A percentile compares a stretch with the other conserved stretches of the same genome.
These are phyloP conservation scores for Apostichopus californicus DNA, from an alignment of 35 echinoderm and acorn worm genomes.

Conservation along the genomic window DNA sequence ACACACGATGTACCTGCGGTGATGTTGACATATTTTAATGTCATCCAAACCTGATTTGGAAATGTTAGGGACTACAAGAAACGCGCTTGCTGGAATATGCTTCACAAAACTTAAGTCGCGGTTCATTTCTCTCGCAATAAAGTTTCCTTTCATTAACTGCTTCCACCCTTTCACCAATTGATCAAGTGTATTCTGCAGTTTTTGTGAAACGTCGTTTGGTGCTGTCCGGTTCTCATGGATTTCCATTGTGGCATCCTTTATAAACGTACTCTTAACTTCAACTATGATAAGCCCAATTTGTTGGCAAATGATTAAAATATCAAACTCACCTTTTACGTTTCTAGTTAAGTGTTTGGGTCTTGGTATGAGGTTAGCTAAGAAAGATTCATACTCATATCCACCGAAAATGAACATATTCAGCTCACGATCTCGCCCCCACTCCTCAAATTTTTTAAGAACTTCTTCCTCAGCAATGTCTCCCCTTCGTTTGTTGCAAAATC, in stretches of 20 bases:
- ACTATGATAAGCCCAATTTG: constrained; percentile 21
- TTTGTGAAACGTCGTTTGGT: not conserved
- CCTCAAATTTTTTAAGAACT: not conserved
- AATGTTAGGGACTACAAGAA: constrained; percentile 19
- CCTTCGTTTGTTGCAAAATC: not conserved
- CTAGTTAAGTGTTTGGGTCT: not conserved
- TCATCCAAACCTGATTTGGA: not conserved
- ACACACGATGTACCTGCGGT: not conserved
- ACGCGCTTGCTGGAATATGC: not conserved
- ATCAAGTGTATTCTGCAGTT: no score
- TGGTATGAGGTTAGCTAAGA: not conserved
- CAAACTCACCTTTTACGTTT: constrained; percentile 7
- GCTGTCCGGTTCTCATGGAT: not conserved
- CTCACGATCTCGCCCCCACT: not conserved
- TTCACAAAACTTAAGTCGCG: constrained; percentile 29
- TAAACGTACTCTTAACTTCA: constrained; percentile 1
- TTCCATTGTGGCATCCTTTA: not conserved
- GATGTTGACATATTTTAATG: constrained; percentile 17
- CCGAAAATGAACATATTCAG: constrained; percentile 40
- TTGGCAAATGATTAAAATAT: constrained; percentile 27
- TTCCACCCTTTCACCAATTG: not conserved
- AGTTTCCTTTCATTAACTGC: constrained; percentile 41
- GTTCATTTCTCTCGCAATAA: constrained; percentile 17
- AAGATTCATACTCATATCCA: constrained; percentile 2
- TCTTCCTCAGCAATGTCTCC: not conserved